Evolutionary conservation across 2,888 invertebrate genomes (phyloP), one percentile per base, ranked within the genome.

Genomic region (Plagiodera versicolora): DNA sequence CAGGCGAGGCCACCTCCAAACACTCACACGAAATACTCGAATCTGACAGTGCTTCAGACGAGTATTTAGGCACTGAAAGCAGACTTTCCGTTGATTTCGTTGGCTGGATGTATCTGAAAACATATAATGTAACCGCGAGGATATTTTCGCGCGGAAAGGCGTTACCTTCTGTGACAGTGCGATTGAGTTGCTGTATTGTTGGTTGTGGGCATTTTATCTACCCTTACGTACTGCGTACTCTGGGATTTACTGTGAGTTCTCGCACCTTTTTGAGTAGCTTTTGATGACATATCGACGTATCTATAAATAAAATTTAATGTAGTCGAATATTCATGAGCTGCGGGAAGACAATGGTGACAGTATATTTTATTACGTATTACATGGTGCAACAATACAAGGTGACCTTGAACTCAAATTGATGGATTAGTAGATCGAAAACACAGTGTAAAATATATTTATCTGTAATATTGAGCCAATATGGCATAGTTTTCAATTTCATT

Each of bases 71-170:
- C 16, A 87, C 85, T 46, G 89, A 84, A 17, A 90, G 82, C 17
- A 93, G 82, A 75, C 90, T 92, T 77, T 93, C 92, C 0, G 92
- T 91, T 0, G 92, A 92, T 76, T 93, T 92, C 1, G 89, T 91
- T 0, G 91, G 78, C 76, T 87, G 80, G 77, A 87, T 80, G 77
- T 86, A 78, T 48, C 67, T 67, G 52, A n/a, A 57, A 54, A 46
- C 19, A n/a, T 18, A 30, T 51, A 30, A 56, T n/a, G n/a, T n/a
- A n/a, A n/a, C n/a, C n/a, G n/a, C n/a, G n/a, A n/a, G n/a, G n/a
- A n/a, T n/a, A n/a, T n/a, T n/a, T n/a, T n/a, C n/a, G n/a, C n/a
- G n/a, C n/a, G n/a, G 18, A 16, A 45, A 56, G 17, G 2, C 14
- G 18, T 16, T 52, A 71, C 57, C 78, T 72, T 59, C 79, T 68